Conservation (phyloP, 2,888 invertebrate genomes). For the Dryobotodes eremita region DNA sequence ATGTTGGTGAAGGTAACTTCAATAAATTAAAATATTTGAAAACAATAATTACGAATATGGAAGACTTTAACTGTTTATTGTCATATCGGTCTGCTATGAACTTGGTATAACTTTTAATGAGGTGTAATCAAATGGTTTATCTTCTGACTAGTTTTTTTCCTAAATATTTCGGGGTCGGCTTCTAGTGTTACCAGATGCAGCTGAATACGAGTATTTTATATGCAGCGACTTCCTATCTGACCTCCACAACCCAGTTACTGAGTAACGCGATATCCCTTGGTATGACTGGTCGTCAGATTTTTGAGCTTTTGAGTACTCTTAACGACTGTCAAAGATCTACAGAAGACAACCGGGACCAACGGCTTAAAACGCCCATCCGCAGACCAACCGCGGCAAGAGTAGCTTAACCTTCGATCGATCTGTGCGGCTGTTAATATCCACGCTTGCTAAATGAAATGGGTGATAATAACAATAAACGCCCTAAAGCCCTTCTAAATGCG, state of each 20-base stretch:
- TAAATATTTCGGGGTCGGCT: no score
- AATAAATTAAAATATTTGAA: background rate
- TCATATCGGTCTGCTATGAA: background rate
- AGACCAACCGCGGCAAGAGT: no score
- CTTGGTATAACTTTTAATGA: background rate
- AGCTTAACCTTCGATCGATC: no score
- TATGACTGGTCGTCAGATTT: background rate
- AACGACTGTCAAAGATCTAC: background rate
- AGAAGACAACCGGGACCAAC: background rate
- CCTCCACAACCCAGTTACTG: background rate
- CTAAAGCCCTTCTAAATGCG: no score
- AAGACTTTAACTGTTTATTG: background rate
- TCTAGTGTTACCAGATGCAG: background rate
- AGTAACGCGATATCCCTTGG: background rate
- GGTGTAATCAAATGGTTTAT: no score
- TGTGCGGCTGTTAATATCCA: no score
- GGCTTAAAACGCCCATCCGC: background rate
- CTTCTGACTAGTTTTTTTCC: background rate
- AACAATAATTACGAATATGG: background rate
- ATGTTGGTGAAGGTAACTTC: constrained; percentile 31
- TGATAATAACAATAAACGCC: no score
- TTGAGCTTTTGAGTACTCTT: background rate
- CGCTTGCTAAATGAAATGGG: no score
- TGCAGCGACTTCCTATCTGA: background rate
- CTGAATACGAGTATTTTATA: background rate